A percentile compares a stretch with the other conserved stretches of the same genome.
These are phyloP conservation scores for Hesperophylax magnus DNA, from an alignment of 1,140 invertebrate genomes.

Conservation along the genomic window DNA sequence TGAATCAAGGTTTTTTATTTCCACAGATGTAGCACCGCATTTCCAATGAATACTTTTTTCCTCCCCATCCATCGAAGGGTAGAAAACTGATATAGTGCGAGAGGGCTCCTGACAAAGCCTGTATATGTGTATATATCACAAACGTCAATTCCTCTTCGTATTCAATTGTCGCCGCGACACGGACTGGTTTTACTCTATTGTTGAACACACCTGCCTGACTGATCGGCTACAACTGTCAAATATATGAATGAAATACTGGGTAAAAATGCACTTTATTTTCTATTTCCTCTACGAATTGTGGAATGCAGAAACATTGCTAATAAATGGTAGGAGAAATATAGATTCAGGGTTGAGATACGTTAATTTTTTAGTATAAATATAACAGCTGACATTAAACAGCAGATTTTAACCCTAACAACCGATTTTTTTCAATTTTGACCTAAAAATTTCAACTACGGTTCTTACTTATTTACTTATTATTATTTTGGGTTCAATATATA, in stretches of 20 bases:
- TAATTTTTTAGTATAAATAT: too few species aligned
- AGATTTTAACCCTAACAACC: too few species aligned
- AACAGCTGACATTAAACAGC: too few species aligned
- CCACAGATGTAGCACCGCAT: conserved; percentile 33
- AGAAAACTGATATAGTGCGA: conserved; percentile 20
- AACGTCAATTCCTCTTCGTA: conserved; percentile 19
- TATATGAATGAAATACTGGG: conserved; percentile 1
- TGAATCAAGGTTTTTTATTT: too few species aligned
- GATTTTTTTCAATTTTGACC: too few species aligned
- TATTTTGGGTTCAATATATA: too few species aligned
- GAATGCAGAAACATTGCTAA: not conserved
- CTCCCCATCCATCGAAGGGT: not conserved
- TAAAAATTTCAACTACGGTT: too few species aligned
- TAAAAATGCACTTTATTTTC: not conserved
- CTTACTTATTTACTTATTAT: too few species aligned
- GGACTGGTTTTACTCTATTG: conserved; percentile 21
- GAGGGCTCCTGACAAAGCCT: conserved; percentile 5
- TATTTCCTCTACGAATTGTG: not conserved
- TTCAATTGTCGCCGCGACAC: conserved; percentile 13
- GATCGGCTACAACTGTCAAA: conserved; percentile 22
- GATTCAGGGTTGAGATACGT: not conserved
- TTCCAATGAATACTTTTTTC: conserved; percentile 43
- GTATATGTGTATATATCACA: conserved; percentile 27
- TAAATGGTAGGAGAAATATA: not conserved
- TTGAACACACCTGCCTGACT: conserved; percentile 17